Percentiles rank a stretch among this genome's conserved stretches.
These are phyloP conservation scores for Cisticola juncidis DNA, from an alignment of 2,113 vertebrate species.

Conservation along the genomic window DNA sequence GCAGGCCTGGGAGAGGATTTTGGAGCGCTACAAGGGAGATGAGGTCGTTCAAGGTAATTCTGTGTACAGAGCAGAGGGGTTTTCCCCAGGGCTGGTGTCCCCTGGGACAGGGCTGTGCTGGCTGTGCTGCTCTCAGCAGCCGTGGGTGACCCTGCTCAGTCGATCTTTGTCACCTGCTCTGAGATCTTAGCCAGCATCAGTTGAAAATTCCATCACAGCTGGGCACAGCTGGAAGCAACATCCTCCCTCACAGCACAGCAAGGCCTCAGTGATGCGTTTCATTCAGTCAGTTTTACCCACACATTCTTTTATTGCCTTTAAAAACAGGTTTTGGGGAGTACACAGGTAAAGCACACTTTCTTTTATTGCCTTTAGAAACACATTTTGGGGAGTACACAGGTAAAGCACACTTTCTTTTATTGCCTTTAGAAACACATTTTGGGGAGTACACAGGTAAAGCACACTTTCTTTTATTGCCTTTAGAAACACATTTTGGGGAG, in stretches of 20 bases:
- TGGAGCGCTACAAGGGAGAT: conserved; percentile 60
- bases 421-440: background rate
- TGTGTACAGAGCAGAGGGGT: accelerated
- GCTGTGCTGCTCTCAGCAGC: background rate
- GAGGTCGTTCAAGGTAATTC: conserved; percentile 75
- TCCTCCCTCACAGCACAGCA: accelerated
- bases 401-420: background rate
- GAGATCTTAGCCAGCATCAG: accelerated
- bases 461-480: accelerated
- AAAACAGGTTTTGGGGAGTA: background rate
- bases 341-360: accelerated
- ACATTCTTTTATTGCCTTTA: background rate
- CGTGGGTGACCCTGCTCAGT: accelerated
- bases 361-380: background rate
- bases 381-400: background rate
- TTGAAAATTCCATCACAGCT: accelerated
- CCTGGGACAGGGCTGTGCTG: background rate
- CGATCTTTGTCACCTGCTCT: background rate
- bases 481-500: background rate
- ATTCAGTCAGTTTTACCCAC: background rate
- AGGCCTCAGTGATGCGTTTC: accelerated
- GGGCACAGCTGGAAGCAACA: accelerated
- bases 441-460: too few species aligned
- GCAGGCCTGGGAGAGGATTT: conserved; percentile 77
- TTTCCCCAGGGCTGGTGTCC: accelerated